A percentile compares a stretch with the other conserved stretches of the same genome.
phyloP scores from a whole-genome alignment of 2,113 vertebrate genomes.

The Silurus asotus region DNA sequence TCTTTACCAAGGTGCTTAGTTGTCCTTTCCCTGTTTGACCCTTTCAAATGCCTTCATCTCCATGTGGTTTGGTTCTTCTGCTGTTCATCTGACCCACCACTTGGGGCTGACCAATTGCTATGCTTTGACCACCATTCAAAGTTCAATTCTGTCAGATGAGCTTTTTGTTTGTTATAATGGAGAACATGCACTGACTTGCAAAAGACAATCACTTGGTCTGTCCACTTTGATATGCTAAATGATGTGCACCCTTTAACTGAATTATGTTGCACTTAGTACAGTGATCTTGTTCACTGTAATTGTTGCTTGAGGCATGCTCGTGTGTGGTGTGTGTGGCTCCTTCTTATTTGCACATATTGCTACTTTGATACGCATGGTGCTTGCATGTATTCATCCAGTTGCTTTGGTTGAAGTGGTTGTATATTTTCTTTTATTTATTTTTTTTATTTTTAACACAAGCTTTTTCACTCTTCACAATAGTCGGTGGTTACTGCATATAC shows the following conservation, averaged over 20 bases:
- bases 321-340: slow-evolving; percentile 18
- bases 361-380: slow-evolving; percentile 45
- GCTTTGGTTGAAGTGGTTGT: slow-evolving; percentile 49
- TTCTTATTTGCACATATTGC: slow-evolving; percentile 14
- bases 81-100: slow-evolving; percentile 28
- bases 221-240: slow-evolving; percentile 4
- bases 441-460: slow-evolving; percentile 40
- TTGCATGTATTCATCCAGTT: slow-evolving; percentile 66
- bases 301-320: slow-evolving; percentile 46
- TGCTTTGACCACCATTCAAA: slow-evolving; percentile 17
- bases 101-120: slow-evolving; percentile 40
- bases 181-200: slow-evolving; percentile 10
- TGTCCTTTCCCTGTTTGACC: slow-evolving; percentile 25
- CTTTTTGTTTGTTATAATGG: background rate
- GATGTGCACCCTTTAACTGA: background rate
- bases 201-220: slow-evolving; percentile 18
- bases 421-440: slow-evolving; percentile 5
- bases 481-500: slow-evolving; percentile 72
- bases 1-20: slow-evolving; percentile 51
- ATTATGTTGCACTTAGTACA: slow-evolving; percentile 34
- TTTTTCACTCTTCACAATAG: slow-evolving; percentile 46
- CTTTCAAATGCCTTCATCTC: slow-evolving; percentile 17
- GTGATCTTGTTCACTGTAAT: slow-evolving; percentile 12
- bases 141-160: background rate
- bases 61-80: slow-evolving; percentile 36